Evolutionary conservation across 1,140 invertebrate genomes (phyloP), one percentile per base, ranked within the genome.

Genomic region (Orchestia grillus): DNA sequence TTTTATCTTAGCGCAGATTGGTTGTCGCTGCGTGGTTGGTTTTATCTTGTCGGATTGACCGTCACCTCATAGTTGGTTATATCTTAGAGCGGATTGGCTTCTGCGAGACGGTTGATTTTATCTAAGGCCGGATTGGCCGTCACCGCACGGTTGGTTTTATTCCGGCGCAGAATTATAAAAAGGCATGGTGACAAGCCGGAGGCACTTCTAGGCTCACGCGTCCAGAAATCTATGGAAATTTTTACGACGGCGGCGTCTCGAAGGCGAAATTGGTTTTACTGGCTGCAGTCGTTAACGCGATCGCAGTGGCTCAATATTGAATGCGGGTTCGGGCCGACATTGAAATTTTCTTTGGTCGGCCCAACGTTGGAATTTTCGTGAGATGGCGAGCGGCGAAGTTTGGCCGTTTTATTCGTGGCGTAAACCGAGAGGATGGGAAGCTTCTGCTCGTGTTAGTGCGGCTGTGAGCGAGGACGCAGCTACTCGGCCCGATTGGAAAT

Each of bases 241-340:
- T 77, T 77, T 77, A 77, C 62, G 62, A 77, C 62, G 36, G 62
- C 62, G 62, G 62, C 62, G 28, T 77, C 62, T 8, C 36, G 62
- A 77, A 77, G 62, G 28, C 62, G 62, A 77, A 77, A 77, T 77
- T 77, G 62, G 62, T 77, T 77, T 77, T 77, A 77, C 62, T 77
- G n/a, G 62, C 62, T 23, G 62, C 62, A 77, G 62, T 77, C 62
- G 62, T 77, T 77, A 77, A 77, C 28, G 62, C 62, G 62, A 77
- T 77, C 28, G 62, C 62, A 77, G 62, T 77, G 62, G 62, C 62
- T 77, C 62, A 77, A 77, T 77, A 77, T 77, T 23, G 28, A 77
- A 28, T 77, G 62, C 62, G 3, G 3, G 62, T 28, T 77, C 11
- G 15, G 11, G 11, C 11, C 28, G 15, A 77, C 62, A 77, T 77